Percentiles rank a stretch among this genome's conserved stretches.
These are phyloP conservation scores for Heliconius himera DNA, from an alignment of 1,140 invertebrate genomes.

Conservation along the genomic window DNA sequence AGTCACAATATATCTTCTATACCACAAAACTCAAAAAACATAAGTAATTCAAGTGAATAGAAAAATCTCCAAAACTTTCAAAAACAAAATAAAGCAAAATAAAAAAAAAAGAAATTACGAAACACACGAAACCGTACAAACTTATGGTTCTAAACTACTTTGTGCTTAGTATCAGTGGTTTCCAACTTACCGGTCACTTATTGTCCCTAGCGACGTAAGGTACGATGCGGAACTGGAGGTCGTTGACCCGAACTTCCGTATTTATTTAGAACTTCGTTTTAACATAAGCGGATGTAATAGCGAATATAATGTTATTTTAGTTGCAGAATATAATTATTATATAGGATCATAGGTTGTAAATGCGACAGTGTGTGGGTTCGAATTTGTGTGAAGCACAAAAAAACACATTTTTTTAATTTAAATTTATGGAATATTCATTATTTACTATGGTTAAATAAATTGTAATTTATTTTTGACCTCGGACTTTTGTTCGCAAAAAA, in stretches of 20 bases:
- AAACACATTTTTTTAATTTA: no score
- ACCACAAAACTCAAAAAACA: no score
- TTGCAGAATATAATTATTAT: no score
- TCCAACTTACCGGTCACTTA: slow-evolving; percentile 23
- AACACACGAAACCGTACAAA: background rate
- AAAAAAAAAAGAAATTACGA: background rate
- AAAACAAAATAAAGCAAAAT: background rate
- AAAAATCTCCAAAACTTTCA: background rate
- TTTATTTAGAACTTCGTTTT: background rate
- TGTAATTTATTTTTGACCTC: no score
- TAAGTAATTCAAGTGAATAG: background rate
- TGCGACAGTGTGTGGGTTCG: no score
- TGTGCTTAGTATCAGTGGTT: slow-evolving; percentile 15
- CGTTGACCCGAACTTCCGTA: slow-evolving; percentile 13
- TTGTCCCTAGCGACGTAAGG: slow-evolving; percentile 15
- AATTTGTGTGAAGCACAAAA: no score
- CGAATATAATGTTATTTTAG: background rate
- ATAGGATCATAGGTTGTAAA: no score
- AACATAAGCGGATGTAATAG: background rate
- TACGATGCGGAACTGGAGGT: slow-evolving; percentile 21
- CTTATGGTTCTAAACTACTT: background rate
- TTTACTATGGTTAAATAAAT: no score
- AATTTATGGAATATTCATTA: no score
- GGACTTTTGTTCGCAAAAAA: no score
- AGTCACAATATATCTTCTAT: no score